Evolutionary conservation across 1,140 invertebrate species (phyloP).

Genomic region (Harpegnathos saltator): DNA sequence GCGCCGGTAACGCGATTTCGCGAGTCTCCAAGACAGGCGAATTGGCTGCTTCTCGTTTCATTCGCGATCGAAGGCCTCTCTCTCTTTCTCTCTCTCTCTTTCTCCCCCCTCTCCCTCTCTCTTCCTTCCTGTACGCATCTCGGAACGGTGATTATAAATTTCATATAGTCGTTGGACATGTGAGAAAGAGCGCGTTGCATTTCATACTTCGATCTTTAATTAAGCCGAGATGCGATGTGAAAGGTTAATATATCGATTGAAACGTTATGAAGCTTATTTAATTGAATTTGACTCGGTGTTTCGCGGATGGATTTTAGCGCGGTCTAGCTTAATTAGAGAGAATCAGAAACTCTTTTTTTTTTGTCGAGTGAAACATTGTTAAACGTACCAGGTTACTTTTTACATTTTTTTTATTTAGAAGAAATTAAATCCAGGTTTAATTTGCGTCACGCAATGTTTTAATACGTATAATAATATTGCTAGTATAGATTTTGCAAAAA

Average conservation of each 20-base stretch:
- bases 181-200: background rate
- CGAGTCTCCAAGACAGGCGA: background rate
- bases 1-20: background rate
- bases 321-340: background rate
- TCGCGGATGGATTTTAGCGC: background rate
- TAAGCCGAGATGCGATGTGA: background rate
- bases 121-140: too few species aligned
- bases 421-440: too few species aligned
- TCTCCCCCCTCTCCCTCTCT: too few species aligned
- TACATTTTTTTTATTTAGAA: too few species aligned
- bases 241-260: background rate
- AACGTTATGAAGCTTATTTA: background rate
- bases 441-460: too few species aligned
- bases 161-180: background rate
- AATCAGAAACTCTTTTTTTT: too few species aligned
- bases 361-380: background rate
- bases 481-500: too few species aligned
- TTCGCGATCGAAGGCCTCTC: background rate
- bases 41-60: too few species aligned
- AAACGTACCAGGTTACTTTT: background rate
- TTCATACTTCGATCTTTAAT: constrained; percentile 14
- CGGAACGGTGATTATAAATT: background rate
- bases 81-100: too few species aligned
- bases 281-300: constrained; percentile 2
- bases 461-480: too few species aligned